Evolutionary conservation across 2,113 vertebrate species (phyloP).

Genomic region (Leptocoma aspasia): DNA sequence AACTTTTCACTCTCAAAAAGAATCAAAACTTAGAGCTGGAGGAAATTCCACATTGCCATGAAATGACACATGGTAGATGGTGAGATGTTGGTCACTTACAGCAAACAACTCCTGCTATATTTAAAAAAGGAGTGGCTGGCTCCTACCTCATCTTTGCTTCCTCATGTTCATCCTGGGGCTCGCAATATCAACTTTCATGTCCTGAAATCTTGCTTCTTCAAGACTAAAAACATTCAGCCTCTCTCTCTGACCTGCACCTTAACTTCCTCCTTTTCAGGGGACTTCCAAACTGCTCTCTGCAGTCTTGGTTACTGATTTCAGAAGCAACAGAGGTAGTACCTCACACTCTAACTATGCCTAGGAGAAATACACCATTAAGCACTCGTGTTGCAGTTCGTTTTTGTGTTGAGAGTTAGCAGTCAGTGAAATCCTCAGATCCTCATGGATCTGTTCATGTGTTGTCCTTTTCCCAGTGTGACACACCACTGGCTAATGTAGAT

Average conservation of each 20-base stretch:
- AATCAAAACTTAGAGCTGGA: not conserved
- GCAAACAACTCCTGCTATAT: not conserved
- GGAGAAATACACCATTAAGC: not conserved
- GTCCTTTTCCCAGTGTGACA: not conserved
- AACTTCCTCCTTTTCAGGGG: not conserved
- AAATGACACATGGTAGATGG: not conserved
- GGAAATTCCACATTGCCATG: not conserved
- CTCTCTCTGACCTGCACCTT: not conserved
- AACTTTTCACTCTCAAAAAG: not conserved
- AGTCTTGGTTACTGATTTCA: not conserved
- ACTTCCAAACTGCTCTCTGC: not conserved
- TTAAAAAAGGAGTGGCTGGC: not conserved
- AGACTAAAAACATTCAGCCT: not conserved
- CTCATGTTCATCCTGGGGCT: not conserved
- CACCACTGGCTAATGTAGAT: not conserved
- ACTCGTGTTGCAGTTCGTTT: not conserved
- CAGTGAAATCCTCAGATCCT: not conserved
- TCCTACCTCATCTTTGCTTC: not conserved
- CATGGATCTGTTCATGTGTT: rapidly evolving
- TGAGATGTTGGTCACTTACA: not conserved
- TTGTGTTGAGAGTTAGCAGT: rapidly evolving
- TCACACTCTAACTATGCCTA: not conserved
- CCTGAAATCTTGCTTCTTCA: not conserved
- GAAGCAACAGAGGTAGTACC: not conserved
- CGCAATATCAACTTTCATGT: rapidly evolving